These are phyloP conservation scores for Aselliscus stoliczkanus DNA, from an alignment of 2,797 vertebrate genomes.

Conservation along the genomic window DNA sequence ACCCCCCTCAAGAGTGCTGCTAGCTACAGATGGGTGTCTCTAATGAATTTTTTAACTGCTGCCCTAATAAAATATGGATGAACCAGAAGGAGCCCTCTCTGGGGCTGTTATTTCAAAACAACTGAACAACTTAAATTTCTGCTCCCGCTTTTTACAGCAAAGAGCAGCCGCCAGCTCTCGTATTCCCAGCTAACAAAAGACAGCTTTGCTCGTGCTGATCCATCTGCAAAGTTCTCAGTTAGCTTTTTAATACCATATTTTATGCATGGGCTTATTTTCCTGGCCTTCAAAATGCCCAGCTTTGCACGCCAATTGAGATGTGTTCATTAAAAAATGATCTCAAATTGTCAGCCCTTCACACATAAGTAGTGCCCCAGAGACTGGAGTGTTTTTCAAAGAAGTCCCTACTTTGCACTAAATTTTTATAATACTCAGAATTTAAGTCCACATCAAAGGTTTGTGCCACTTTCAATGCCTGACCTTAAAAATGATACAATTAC, in stretches of 20 bases:
- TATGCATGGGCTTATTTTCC: conserved; percentile 45
- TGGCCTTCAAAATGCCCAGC: neutral
- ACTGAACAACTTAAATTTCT: conserved; percentile 46
- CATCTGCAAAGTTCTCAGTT: conserved; percentile 16
- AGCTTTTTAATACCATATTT: conserved; percentile 43
- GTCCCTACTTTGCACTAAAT: neutral
- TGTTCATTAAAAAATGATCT: conserved; percentile 21
- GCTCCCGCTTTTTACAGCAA: neutral
- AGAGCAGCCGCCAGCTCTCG: neutral
- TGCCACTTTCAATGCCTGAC: conserved; percentile 4
- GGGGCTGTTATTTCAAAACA: conserved; percentile 39
- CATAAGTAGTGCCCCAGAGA: neutral
- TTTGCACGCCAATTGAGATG: conserved; percentile 43
- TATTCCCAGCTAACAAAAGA: neutral
- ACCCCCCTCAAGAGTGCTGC: conserved; percentile 43
- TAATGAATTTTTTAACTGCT: conserved; percentile 66
- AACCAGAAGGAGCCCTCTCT: conserved; percentile 36
- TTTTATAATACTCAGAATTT: conserved; percentile 32
- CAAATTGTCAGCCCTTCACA: neutral
- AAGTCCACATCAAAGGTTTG: conserved; percentile 48
- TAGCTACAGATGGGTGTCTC: conserved; percentile 48
- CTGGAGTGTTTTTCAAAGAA: neutral
- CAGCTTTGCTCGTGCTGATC: neutral
- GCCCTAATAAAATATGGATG: conserved; percentile 71
- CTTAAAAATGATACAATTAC: neutral